Base-by-base conservation (phyloP, 2,888 invertebrate genomes). In the Sinhomidia bicolor region DNA sequence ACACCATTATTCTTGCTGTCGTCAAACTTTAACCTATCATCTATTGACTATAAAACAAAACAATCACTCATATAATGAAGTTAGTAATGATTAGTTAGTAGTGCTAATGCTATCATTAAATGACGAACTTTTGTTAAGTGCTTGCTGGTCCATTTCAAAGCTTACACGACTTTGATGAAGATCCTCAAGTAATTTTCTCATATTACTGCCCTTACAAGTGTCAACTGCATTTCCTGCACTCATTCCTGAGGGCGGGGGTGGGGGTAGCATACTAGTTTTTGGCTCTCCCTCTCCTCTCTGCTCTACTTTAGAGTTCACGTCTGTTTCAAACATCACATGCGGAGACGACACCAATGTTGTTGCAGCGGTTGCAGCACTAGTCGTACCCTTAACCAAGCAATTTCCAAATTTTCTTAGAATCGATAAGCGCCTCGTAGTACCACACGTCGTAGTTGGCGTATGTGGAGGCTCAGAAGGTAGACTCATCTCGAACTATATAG, bases 111-210 rank as follows among this genome's bases (percentile, higher is more conserved):
- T 41, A n/a, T n/a, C n/a, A n/a, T n/a, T n/a, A n/a, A n/a, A n/a
- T n/a, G n/a, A n/a, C n/a, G n/a, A n/a, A 85, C 85, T 20, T 71
- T 80, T 65, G 0, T 68, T 20, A 51, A 54, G 51, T 1, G 14
- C 54, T 20, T 10, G 9, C 68, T 80, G 68, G 29, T 80, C 80
- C 10, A 36, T 7, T 17, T 85, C 80, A 54, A 80, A 65, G 26
- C 26, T 4, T 23, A 41, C 20, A 23, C 79, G 10, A 29, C 36
- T 85, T 1, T 44, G 54, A n/a, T 79, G 65, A 32, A 85, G 36
- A 26, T 85, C 85, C 3, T 79, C 85, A n/a, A 85, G 47, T 6
- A 85, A 36, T 23, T 41, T 47, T 17, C 51, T 78, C 85, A 85
- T 85, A 9, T 44, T 23, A 12, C 4, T 41, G 7, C 62, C 80